Percentiles rank a stretch among this genome's conserved stretches.
Evolutionary conservation across 2,797 vertebrate genomes (phyloP).

Genomic region (Austrolebias charrua): DNA sequence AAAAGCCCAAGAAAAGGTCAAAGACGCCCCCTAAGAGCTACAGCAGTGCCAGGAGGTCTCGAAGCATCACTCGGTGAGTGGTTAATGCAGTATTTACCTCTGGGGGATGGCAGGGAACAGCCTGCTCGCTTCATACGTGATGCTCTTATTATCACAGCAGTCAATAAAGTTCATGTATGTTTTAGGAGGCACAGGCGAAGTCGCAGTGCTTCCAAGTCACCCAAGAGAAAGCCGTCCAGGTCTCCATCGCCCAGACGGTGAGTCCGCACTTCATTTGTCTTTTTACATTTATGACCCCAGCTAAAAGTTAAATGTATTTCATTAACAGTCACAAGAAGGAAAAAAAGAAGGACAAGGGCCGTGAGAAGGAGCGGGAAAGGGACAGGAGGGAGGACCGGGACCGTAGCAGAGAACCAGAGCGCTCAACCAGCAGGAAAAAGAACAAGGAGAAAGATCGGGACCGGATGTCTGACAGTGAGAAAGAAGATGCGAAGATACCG

Average conservation of each 20-base stretch:
- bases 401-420: conserved; percentile 86
- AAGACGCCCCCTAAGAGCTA: conserved; percentile 99
- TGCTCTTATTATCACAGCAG: not conserved
- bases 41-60: conserved; percentile 92
- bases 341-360: conserved; percentile 98
- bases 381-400: conserved; percentile 85
- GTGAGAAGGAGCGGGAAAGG: conserved; percentile 90
- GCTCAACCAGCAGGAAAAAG: conserved; percentile 93
- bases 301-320: not conserved
- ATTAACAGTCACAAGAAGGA: conserved; percentile 89
- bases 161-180: not conserved
- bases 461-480: conserved; percentile 90
- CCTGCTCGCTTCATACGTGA: too few species aligned
- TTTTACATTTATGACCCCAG: not conserved
- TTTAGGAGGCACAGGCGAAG: conserved; percentile 87
- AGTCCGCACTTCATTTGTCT: not conserved
- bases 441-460: conserved; percentile 89
- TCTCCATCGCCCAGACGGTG: conserved; percentile 92
- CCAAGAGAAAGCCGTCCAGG: conserved; percentile 86
- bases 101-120: not conserved
- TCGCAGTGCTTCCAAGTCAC: conserved; percentile 87
- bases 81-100: not conserved
- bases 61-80: conserved; percentile 90
- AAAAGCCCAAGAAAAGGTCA: conserved; percentile 94
- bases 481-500: conserved; percentile 93